Conservation (phyloP, 2,797 vertebrate species). For the Sebastes elongatus region DNA sequence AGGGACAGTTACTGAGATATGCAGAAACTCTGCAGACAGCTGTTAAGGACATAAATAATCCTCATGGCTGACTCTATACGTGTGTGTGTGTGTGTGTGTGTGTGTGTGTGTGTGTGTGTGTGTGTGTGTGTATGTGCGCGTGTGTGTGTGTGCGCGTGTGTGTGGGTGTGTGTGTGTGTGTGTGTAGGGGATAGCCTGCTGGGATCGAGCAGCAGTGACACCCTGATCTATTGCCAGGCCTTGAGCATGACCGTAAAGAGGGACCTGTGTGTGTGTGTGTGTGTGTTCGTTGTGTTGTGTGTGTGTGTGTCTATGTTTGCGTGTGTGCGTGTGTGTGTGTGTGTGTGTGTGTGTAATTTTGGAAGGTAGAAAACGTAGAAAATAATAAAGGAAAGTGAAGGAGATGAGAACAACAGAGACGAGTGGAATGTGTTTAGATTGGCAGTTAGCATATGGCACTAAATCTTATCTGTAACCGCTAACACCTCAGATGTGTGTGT, state of each 20-base stretch:
- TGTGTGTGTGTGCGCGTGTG: neutral
- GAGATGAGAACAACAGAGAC: slow-evolving; percentile 42
- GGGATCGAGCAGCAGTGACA: slow-evolving; percentile 40
- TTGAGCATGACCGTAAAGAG: slow-evolving; percentile 41
- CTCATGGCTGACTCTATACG: neutral
- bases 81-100: neutral
- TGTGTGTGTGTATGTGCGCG: neutral
- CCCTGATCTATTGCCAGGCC: slow-evolving; percentile 61
- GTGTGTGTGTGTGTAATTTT: neutral
- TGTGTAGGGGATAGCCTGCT: slow-evolving; percentile 17
- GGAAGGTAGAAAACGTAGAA: slow-evolving; percentile 4
- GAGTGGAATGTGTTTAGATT: slow-evolving; percentile 60
- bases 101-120: neutral
- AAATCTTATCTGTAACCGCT: slow-evolving; percentile 55
- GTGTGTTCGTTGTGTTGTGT: too few species aligned
- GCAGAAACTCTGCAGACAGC: slow-evolving; percentile 37
- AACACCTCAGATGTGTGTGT: slow-evolving; percentile 21
- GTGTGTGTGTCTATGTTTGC: neutral
- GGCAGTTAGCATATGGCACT: slow-evolving; percentile 38
- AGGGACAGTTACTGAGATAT: slow-evolving; percentile 5
- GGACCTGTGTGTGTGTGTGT: neutral
- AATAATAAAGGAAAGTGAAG: slow-evolving; percentile 8
- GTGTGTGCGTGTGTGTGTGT: neutral
- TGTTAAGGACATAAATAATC: slow-evolving; percentile 55
- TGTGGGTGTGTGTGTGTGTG: neutral